Conservation (phyloP, 1,140 invertebrate species). For the honey bee (Apis mellifera) region Amel_HAv3.1 CM009943.2:9557501-9558000, state of each 20-base stretch:
- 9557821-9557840: conserved; percentile 33
- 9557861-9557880: conserved; percentile 65
- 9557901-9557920: conserved; percentile 57
- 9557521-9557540: no score
- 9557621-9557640: not conserved
- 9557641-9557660: not conserved
- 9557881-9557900: conserved; percentile 60
- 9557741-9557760: conserved; percentile 13
- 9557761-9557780: conserved; percentile 39
- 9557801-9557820: conserved; percentile 61
- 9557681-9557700: conserved; percentile 43
- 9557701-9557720: conserved; percentile 37
- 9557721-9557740: conserved; percentile 27
- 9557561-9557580: no score
- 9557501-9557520: no score
- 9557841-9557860: conserved; percentile 60
- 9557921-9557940: conserved; percentile 41
- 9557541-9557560: no score
- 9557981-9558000: conserved; percentile 7
- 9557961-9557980: not conserved
- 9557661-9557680: not conserved
- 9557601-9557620: no score
- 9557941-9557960: conserved; percentile 2
- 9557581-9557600: no score
- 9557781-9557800: conserved; percentile 69